phyloP scores from a whole-genome alignment of 2,113 vertebrate genomes.

The Falco punctatus region DNA sequence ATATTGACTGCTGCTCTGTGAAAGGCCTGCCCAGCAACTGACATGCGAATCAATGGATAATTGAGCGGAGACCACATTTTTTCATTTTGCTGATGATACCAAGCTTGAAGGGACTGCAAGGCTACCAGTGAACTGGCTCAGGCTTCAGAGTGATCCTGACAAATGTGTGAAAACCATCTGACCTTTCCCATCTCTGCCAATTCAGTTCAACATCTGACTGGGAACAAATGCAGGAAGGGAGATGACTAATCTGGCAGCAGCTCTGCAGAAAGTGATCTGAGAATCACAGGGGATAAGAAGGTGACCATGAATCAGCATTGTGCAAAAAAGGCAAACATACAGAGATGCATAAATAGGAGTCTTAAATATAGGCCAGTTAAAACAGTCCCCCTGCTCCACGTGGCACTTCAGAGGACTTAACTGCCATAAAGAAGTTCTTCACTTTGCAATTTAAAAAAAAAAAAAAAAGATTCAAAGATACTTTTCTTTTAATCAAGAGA shows the following conservation, averaged over 20 bases:
- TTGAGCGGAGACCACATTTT: neutral
- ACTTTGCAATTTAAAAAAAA: neutral
- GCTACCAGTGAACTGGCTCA: neutral
- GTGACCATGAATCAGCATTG: conserved; percentile 36
- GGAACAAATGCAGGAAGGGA: neutral
- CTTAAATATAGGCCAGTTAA: conserved; percentile 44
- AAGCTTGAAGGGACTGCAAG: neutral
- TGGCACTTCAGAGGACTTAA: neutral
- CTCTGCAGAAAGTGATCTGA: neutral
- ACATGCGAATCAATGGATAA: neutral
- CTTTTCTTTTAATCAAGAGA: neutral
- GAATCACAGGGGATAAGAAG: neutral
- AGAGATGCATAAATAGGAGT: neutral
- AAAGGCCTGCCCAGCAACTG: neutral
- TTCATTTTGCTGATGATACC: conserved; percentile 7
- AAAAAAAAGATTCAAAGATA: neutral
- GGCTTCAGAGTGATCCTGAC: neutral
- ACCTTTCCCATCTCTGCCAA: neutral
- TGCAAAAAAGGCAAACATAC: neutral
- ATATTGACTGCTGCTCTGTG: neutral
- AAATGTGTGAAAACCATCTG: neutral
- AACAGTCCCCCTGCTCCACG: neutral
- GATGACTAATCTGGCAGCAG: neutral
- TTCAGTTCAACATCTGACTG: neutral
- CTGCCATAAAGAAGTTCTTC: neutral